These are phyloP conservation scores for Empidonax alnorum DNA, from an alignment of 2,113 vertebrate species.

Conservation along the genomic window DNA sequence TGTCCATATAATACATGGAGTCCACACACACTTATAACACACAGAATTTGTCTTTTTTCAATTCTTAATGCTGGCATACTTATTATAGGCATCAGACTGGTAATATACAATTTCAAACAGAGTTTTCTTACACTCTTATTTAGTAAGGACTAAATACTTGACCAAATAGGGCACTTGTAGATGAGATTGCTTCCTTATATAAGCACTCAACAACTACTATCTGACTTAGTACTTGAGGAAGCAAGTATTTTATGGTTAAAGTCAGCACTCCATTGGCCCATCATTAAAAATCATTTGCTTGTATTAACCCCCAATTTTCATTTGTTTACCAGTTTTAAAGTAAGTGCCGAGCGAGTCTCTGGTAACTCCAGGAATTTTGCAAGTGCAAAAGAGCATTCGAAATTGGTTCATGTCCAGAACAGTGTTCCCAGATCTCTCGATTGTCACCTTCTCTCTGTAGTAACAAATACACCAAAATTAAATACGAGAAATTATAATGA, in stretches of 20 bases:
- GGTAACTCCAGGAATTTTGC: slow-evolving; percentile 89
- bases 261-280: not conserved
- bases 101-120: not conserved
- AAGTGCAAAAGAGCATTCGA: slow-evolving; percentile 91
- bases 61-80: not conserved
- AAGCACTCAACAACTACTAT: not conserved
- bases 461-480: not conserved
- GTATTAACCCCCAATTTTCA: not conserved
- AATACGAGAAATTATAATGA: not conserved
- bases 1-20: not conserved
- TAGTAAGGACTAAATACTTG: not conserved
- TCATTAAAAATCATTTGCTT: not conserved
- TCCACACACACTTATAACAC: not conserved
- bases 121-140: not conserved
- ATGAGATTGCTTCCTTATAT: not conserved
- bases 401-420: slow-evolving; percentile 94
- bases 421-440: slow-evolving; percentile 80
- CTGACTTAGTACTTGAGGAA: not conserved
- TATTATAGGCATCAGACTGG: not conserved
- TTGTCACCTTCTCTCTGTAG: slow-evolving; percentile 85
- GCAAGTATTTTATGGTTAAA: not conserved
- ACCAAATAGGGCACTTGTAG: not conserved
- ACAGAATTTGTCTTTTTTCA: not conserved
- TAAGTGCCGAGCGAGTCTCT: slow-evolving; percentile 85
- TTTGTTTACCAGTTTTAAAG: slow-evolving; percentile 88